Evolutionary conservation across 1,140 invertebrate species (phyloP).

Genomic region (Zaprionus lachaisei): DNA sequence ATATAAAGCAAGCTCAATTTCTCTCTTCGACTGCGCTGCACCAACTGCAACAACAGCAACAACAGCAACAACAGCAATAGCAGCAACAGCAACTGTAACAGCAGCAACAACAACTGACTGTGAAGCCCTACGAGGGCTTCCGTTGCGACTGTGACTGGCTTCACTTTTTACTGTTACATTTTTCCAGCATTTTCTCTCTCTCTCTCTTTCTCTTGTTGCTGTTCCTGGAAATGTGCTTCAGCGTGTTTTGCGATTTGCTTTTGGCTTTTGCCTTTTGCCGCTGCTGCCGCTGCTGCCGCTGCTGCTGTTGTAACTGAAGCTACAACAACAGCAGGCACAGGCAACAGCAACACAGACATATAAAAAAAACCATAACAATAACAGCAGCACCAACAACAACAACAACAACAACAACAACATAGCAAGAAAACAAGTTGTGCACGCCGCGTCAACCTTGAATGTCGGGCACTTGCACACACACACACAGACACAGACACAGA

Average conservation of each 20-base stretch:
- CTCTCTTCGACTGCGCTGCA: conserved; percentile 26
- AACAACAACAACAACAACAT: conserved; percentile 33
- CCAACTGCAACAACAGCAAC: background rate
- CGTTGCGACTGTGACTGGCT: conserved; percentile 29
- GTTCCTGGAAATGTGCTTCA: conserved; percentile 41
- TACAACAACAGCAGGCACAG: conserved; percentile 9
- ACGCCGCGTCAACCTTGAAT: conserved; percentile 71
- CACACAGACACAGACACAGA: conserved; percentile 34
- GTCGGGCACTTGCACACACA: conserved; percentile 64
- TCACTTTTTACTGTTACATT: conserved; percentile 50
- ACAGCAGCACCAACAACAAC: conserved; percentile 40
- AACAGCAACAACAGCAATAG: background rate
- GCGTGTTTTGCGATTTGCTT: conserved; percentile 24
- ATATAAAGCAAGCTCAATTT: conserved; percentile 49
- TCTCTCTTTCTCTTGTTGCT: conserved; percentile 9
- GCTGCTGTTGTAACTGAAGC: conserved; percentile 52
- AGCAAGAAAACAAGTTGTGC: conserved; percentile 62
- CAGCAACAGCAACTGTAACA: background rate
- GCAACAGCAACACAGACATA: conserved; percentile 1
- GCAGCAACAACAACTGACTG: background rate
- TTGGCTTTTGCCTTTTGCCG: conserved; percentile 21
- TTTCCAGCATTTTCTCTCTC: conserved; percentile 14
- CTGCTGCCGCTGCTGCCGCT: background rate
- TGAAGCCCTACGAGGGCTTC: conserved; percentile 47
- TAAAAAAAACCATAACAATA: conserved; percentile 32